A percentile compares a stretch with the other conserved stretches of the same genome.
Evolutionary conservation across 2,113 vertebrate genomes (phyloP).

Genomic region (Arenaria interpres): DNA sequence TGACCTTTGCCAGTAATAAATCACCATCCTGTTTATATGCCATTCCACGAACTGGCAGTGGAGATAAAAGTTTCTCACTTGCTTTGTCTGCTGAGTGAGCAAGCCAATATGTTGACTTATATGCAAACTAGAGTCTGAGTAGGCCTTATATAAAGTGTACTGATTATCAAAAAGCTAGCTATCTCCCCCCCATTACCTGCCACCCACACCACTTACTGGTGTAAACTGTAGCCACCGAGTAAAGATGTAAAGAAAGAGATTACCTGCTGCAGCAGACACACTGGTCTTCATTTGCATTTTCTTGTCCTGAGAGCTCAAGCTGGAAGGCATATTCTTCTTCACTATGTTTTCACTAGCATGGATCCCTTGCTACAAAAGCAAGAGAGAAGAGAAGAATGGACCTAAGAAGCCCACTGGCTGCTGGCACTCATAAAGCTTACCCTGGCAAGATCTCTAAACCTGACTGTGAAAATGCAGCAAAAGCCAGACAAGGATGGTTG

Average conservation of each 20-base stretch:
- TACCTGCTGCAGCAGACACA: slow-evolving; percentile 75
- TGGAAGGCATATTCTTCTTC: slow-evolving; percentile 50
- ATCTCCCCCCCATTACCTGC: neutral
- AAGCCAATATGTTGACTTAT: neutral
- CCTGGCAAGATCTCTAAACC: neutral
- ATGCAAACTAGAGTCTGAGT: neutral
- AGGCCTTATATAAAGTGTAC: neutral
- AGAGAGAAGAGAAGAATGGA: slow-evolving; percentile 27
- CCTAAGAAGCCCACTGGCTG: neutral
- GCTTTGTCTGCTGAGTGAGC: neutral
- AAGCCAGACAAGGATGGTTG: neutral
- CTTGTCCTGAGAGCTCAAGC: slow-evolving; percentile 49
- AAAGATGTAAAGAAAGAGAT: neutral
- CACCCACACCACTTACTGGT: neutral
- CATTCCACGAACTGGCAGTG: neutral
- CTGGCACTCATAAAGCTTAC: neutral
- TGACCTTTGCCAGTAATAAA: neutral
- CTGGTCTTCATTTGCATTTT: slow-evolving; percentile 6
- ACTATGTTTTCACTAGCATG: slow-evolving; percentile 39
- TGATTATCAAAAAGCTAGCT: neutral
- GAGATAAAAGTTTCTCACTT: neutral
- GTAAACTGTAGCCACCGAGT: neutral
- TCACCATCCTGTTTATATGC: neutral
- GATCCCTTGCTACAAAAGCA: slow-evolving; percentile 41
- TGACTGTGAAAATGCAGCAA: neutral